Evolutionary conservation across 2,888 invertebrate species (phyloP), one percentile per base, ranked within the genome.

Genomic region (Xestia xanthographa): DNA sequence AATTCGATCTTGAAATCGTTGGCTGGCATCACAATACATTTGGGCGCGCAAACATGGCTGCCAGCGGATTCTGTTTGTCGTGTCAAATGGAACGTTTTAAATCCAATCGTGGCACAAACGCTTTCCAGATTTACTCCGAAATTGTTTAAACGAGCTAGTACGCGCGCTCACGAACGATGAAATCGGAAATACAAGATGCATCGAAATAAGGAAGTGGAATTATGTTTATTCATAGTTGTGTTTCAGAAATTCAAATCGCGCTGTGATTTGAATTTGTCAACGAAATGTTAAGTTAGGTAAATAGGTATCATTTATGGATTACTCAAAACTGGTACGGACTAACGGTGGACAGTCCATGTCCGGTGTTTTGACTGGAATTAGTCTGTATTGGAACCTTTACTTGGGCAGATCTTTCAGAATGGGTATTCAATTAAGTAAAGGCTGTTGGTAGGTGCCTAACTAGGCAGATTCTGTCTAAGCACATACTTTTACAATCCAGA

Each of bases 11-110:
- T 84, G 74, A 82, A 88, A 85, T 85, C 73, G 82, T 67, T 80
- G 77, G 79, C 84, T 84, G 77, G 71, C 84, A 85, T 86, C 80
- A 87, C 87, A 89, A 90, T 90, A 91, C 90, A 89, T 89, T 90
- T 88, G 79, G 74, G 82, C 83, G 84, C 80, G 82, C 87, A 89
- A 90, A 90, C 88, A 92, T 85, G 82, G 82, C 86, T 80, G 86
- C 71, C 70, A 81, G 71, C 63, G 75, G 84, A 87, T 87, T 90
- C 84, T 90, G 88, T 92, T 91, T 92, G 90, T 91, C 84, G 89
- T 90, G 91, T 92, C 90, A 92, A 93, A 92, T 92, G 90, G 91
- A 89, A 91, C 92, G 91, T 85, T 91, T 91, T 90, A 91, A 90
- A 91, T 90, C 90, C 90, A 89, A 90, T 90, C 85, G 84, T 62